phyloP scores from a whole-genome alignment of 2,797 vertebrate species.

The Menidia menidia region DNA sequence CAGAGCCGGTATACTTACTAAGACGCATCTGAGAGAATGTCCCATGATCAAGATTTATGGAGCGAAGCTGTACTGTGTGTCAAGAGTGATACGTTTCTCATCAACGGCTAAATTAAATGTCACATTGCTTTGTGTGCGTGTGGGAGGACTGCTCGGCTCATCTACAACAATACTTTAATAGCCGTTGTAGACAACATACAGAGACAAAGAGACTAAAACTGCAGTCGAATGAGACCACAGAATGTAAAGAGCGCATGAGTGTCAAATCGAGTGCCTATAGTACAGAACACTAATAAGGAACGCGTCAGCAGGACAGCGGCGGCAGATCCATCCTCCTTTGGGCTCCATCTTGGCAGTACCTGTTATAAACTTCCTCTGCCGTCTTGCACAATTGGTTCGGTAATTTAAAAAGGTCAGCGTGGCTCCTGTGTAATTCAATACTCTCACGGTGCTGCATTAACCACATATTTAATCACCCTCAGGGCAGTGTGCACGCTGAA shows the following conservation, averaged over 20 bases:
- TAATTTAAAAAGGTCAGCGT: slow-evolving; percentile 87
- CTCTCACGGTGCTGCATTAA: slow-evolving; percentile 82
- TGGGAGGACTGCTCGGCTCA: slow-evolving; percentile 20
- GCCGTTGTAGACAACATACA: slow-evolving; percentile 38
- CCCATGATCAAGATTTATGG: slow-evolving; percentile 75
- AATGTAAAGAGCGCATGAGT: slow-evolving; percentile 26
- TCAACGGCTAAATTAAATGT: slow-evolving; percentile 70
- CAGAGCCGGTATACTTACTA: slow-evolving; percentile 66
- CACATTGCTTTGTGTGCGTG: slow-evolving; percentile 58
- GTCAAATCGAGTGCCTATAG: slow-evolving; percentile 65
- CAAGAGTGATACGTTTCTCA: slow-evolving; percentile 67
- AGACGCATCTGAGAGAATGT: slow-evolving; percentile 50
- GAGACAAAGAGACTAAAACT: slow-evolving; percentile 33
- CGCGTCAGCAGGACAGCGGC: slow-evolving; percentile 60
- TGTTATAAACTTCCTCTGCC: slow-evolving; percentile 79
- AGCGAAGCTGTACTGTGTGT: slow-evolving; percentile 45
- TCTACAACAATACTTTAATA: slow-evolving; percentile 36
- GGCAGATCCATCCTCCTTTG: slow-evolving; percentile 75
- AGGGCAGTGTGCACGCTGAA: slow-evolving; percentile 69
- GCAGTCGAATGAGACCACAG: slow-evolving; percentile 33
- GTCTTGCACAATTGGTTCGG: slow-evolving; percentile 83
- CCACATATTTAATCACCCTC: slow-evolving; percentile 84
- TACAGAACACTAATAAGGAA: slow-evolving; percentile 64
- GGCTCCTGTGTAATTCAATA: slow-evolving; percentile 84
- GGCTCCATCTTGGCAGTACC: slow-evolving; percentile 74